These are phyloP conservation scores for Yponomeuta evonymella DNA, from an alignment of 2,888 invertebrate species.

Conservation along the genomic window DNA sequence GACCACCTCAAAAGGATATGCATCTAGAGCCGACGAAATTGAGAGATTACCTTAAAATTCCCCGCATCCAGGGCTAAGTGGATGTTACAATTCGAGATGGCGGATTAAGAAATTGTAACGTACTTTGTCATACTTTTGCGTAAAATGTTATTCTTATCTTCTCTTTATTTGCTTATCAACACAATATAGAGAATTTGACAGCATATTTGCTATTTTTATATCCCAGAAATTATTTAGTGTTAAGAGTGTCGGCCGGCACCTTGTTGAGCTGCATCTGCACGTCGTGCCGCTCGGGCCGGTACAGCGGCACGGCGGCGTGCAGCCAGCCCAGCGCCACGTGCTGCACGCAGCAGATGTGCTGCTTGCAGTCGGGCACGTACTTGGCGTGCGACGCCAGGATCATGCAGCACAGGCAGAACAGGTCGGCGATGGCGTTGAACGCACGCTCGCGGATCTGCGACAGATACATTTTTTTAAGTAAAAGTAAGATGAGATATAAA, in stretches of 20 bases:
- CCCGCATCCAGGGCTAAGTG: background rate
- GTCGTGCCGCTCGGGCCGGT: conserved; percentile 82
- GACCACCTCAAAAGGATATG: too few relatives aligned
- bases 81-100: too few relatives aligned
- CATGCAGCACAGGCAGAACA: conserved; percentile 90
- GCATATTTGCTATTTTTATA: too few relatives aligned
- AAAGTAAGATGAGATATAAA: too few relatives aligned
- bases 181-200: too few relatives aligned
- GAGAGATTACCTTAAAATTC: too few relatives aligned
- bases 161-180: background rate
- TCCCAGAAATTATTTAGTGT: too few relatives aligned
- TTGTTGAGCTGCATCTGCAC: conserved; percentile 87
- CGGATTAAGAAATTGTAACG: background rate
- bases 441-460: conserved; percentile 85
- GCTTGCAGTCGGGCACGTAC: conserved; percentile 61
- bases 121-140: background rate
- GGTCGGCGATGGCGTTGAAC: conserved; percentile 88
- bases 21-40: too few relatives aligned
- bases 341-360: conserved; percentile 45
- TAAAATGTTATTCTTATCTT: background rate
- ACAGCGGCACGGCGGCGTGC: conserved; percentile 84
- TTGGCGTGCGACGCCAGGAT: conserved; percentile 80
- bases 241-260: conserved; percentile 40
- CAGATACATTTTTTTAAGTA: background rate
- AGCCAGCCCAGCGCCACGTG: conserved; percentile 86